These are phyloP conservation scores for Podarcis siculus DNA, from an alignment of 2,797 vertebrate species.

Conservation along the genomic window DNA sequence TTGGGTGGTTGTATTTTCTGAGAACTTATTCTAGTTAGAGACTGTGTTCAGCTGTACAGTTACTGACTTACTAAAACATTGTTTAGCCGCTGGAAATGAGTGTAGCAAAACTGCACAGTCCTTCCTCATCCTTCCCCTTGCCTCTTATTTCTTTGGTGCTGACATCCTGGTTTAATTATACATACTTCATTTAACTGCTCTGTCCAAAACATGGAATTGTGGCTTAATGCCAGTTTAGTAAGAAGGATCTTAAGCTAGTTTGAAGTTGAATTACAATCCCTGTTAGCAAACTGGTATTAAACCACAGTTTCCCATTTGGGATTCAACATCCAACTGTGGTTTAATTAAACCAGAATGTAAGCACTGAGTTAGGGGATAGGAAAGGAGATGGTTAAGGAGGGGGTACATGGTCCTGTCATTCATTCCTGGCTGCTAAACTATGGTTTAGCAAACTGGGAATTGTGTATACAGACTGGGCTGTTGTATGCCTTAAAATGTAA, in stretches of 20 bases:
- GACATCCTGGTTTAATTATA: neutral
- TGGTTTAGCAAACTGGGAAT: neutral
- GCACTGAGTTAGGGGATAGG: neutral
- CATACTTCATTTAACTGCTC: neutral
- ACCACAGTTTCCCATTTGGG: neutral
- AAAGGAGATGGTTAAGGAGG: neutral
- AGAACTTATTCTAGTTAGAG: neutral
- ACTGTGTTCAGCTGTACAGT: neutral
- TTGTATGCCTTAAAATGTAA: neutral
- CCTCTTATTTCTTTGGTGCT: neutral
- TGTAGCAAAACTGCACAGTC: neutral
- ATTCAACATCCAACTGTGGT: neutral
- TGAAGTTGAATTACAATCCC: neutral
- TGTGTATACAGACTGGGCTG: neutral
- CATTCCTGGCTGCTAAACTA: neutral
- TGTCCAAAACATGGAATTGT: neutral
- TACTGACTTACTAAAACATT: conserved; percentile 4
- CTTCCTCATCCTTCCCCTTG: neutral
- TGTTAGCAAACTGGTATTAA: neutral
- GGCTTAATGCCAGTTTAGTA: neutral
- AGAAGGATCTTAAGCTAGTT: neutral
- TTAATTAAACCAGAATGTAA: neutral
- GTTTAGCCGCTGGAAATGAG: neutral
- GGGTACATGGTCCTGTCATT: neutral
- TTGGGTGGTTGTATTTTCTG: neutral